phyloP scores from a whole-genome alignment of 2,888 invertebrate species.

The Drosophila fulvimacula region DNA sequence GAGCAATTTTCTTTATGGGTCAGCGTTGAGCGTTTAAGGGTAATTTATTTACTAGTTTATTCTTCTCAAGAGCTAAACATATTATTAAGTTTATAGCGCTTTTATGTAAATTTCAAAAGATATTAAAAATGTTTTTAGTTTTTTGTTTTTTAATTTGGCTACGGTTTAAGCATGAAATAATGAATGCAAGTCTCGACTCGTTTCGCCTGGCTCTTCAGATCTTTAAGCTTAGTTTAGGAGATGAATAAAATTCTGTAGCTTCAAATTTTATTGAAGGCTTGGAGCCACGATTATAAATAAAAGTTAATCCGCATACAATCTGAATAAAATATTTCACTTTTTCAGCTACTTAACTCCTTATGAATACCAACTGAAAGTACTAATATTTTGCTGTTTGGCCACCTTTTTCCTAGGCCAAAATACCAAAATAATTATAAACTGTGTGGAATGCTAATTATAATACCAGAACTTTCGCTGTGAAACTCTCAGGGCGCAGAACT shows the following conservation, averaged over 20 bases:
- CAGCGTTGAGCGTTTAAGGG: background rate
- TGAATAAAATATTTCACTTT: background rate
- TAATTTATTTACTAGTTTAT: background rate
- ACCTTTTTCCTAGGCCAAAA: background rate
- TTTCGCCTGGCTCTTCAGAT: background rate
- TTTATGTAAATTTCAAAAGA: background rate
- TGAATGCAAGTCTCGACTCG: background rate
- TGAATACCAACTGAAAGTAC: background rate
- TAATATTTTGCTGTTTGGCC: background rate
- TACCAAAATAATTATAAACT: constrained; percentile 7
- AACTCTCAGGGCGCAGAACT: constrained; percentile 4
- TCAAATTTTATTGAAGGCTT: background rate
- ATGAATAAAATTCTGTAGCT: background rate
- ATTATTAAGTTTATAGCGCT: background rate
- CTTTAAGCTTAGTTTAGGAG: background rate
- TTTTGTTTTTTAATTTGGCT: background rate
- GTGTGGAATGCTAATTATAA: constrained; percentile 5
- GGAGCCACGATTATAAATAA: background rate
- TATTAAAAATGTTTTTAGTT: background rate
- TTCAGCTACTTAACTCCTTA: no score
- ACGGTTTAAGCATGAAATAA: background rate
- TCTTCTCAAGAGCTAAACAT: background rate
- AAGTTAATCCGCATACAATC: background rate
- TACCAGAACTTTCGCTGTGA: constrained; percentile 39
- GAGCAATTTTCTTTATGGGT: background rate